phyloP scores from a whole-genome alignment of 2,113 vertebrate genomes.

The Lipotes vexillifer region DNA sequence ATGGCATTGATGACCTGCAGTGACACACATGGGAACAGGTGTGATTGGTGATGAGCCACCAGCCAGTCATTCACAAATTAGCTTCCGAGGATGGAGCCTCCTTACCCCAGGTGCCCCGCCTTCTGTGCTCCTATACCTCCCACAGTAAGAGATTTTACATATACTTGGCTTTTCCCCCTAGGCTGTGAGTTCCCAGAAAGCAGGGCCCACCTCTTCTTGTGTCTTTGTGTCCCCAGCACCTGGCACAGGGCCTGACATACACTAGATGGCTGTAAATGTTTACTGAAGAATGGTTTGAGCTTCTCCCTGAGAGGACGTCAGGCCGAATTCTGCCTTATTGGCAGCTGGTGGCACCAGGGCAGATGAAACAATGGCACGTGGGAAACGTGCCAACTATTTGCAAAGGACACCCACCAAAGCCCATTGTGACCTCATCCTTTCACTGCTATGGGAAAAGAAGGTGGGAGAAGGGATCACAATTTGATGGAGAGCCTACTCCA shows the following conservation, averaged over 20 bases:
- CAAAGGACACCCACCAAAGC: not conserved
- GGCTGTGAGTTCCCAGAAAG: not conserved
- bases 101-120: not conserved
- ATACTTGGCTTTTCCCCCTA: not conserved
- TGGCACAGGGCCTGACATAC: not conserved
- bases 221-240: not conserved
- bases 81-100: not conserved
- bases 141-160: not conserved
- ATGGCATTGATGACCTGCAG: conserved; percentile 97
- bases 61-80: not conserved
- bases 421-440: not conserved
- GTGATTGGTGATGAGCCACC: not conserved
- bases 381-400: not conserved
- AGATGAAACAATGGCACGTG: not conserved
- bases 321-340: not conserved
- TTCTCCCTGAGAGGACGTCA: not conserved
- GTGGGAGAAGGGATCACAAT: not conserved
- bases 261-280: not conserved
- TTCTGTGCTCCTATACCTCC: not conserved
- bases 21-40: not conserved
- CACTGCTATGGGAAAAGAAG: not conserved
- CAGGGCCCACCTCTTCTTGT: not conserved
- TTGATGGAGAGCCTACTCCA: not conserved
- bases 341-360: not conserved
- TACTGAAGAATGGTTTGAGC: not conserved